Base-by-base conservation (phyloP, 1,140 invertebrate species). In the Drosophila takahashii region DNA sequence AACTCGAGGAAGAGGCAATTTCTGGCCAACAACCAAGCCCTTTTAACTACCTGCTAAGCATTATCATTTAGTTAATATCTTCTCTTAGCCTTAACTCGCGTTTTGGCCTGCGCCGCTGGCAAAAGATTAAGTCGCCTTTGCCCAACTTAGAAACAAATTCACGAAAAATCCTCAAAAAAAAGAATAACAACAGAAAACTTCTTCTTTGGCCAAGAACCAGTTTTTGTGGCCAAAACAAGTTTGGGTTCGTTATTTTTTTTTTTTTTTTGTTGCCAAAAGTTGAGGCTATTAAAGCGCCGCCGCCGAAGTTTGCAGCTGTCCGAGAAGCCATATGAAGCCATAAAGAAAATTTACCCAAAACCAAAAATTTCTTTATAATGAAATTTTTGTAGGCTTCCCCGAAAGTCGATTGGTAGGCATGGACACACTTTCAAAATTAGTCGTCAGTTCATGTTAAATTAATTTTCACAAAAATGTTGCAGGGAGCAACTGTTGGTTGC, bases 81-180 rank as follows among this genome's bases (percentile, higher is more conserved):
- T 56, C 59, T 65, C 60, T 67, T 62, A 57, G 44, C 45, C 51
- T 61, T 64, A 56, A 51, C 61, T 45, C 26, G 6, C 36, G 15
- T 37, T 70, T 70, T 18, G 47, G 48, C 32, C 56, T 45, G 16
- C 42, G 60, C 26, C 61, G 69, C 29, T 18, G 37, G 54, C 48
- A 29, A 42, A 53, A 61, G 77, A 74, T 80, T 67, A 81, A 71
- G 79, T 75, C 83, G 78, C 76, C 41, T 78, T 81, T 81, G 81
- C 79, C 77, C 85, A 72, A 67, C 59, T 87, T 83, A 87, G 83
- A 89, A 86, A 81, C 73, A 78, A 86, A 87, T 86, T 86, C 83
- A 87, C 74, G 59, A 70, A 70, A 61, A 57, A 70, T 71, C 64
- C 32, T 42, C 59, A 45, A 73, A 81, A 52, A 53, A 59, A 59